phyloP scores from a whole-genome alignment of 2,888 invertebrate species.

The Drosophila subsilvestris region DNA sequence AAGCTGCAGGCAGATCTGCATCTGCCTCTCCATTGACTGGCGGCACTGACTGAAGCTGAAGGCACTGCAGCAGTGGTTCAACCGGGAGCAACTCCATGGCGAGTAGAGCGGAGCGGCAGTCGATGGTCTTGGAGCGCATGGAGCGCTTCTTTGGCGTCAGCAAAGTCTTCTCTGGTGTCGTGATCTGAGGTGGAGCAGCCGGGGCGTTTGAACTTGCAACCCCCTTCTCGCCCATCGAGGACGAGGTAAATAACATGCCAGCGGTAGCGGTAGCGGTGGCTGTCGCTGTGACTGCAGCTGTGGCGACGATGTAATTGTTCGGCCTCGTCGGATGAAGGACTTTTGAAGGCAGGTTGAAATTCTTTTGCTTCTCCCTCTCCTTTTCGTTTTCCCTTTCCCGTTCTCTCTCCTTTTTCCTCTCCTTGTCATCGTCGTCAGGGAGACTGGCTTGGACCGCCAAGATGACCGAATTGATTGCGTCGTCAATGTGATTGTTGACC shows the following conservation, averaged over 20 bases:
- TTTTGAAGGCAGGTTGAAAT: constrained; percentile 16
- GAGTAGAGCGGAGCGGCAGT: constrained; percentile 62
- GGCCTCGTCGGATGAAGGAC: not conserved
- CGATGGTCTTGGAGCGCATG: constrained; percentile 80
- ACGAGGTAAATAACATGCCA: not conserved
- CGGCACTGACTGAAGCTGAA: not conserved
- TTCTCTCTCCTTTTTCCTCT: constrained; percentile 13
- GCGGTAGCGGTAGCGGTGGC: not conserved
- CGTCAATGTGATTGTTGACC: constrained; percentile 81
- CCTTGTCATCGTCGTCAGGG: constrained; percentile 61
- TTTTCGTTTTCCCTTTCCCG: not conserved
- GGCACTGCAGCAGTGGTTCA: not conserved
- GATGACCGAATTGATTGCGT: constrained; percentile 81
- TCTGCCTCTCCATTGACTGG: constrained; percentile 23
- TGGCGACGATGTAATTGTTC: constrained; percentile 11
- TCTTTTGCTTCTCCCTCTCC: constrained; percentile 6
- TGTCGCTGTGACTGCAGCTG: not conserved
- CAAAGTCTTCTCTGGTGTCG: constrained; percentile 37
- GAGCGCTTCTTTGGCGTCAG: constrained; percentile 71
- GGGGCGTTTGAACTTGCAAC: not conserved
- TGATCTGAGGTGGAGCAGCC: not conserved
- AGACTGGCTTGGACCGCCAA: constrained; percentile 76
- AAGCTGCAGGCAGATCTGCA: not conserved
- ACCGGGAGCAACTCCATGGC: constrained; percentile 11
- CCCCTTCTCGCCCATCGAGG: not conserved